phyloP scores from a whole-genome alignment of 2,888 invertebrate species.

The Labia minor region DNA sequence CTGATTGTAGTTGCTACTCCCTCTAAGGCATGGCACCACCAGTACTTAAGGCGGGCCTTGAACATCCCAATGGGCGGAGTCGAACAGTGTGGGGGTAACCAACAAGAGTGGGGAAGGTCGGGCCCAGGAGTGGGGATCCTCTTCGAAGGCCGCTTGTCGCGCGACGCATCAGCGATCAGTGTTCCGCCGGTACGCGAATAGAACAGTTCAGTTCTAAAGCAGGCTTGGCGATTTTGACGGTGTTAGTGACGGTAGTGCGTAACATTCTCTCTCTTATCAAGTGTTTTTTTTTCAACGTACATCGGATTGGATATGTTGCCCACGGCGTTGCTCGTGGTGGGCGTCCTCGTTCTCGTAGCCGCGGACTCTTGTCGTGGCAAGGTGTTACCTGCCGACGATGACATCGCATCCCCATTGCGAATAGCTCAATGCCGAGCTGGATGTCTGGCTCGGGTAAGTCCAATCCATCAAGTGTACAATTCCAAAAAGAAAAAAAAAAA shows the following conservation, averaged over 20 bases:
- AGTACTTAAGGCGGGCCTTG: neutral
- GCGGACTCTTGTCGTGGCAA: neutral
- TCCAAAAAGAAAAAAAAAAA: neutral
- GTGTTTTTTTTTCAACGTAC: neutral
- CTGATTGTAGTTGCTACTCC: neutral
- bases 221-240: neutral
- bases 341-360: neutral
- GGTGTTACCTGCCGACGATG: constrained; percentile 34
- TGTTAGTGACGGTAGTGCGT: neutral
- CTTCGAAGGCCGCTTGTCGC: neutral
- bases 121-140: neutral
- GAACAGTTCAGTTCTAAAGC: neutral
- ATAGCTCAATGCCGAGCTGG: constrained; percentile 62
- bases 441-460: constrained; percentile 57
- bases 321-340: constrained; percentile 4
- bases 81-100: neutral
- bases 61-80: neutral
- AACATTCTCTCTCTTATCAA: neutral
- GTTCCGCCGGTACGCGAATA: neutral
- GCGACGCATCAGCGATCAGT: neutral
- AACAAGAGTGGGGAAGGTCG: neutral
- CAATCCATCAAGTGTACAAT: neutral
- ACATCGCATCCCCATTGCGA: constrained; percentile 55
- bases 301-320: neutral
- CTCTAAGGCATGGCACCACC: neutral